These are phyloP conservation scores for Ophion costatus DNA, from an alignment of 2,888 invertebrate genomes.

Conservation along the genomic window DNA sequence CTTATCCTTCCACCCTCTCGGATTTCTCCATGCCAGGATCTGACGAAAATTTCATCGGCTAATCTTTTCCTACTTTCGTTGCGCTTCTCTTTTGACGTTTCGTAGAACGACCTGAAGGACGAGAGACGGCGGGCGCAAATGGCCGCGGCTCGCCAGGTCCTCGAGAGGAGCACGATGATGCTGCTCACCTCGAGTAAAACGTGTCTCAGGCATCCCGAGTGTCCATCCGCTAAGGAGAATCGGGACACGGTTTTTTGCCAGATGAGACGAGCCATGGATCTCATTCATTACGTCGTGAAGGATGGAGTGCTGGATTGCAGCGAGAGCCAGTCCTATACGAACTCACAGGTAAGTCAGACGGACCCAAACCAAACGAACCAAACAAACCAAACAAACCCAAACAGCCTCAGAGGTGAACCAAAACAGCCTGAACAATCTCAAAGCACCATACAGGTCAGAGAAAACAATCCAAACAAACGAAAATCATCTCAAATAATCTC, in stretches of 20 bases:
- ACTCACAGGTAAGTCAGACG: slow-evolving; percentile 80
- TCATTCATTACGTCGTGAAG: slow-evolving; percentile 98
- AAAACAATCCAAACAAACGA: no score
- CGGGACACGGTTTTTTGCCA: slow-evolving; percentile 99
- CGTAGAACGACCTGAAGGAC: slow-evolving; percentile 93
- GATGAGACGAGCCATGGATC: slow-evolving; percentile 98
- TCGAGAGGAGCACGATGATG: slow-evolving; percentile 98
- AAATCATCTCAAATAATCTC: neutral
- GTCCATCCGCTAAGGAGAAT: slow-evolving; percentile 96
- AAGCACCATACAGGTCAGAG: no score
- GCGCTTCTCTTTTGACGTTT: neutral
- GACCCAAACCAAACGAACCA: neutral
- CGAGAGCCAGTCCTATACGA: slow-evolving; percentile 82
- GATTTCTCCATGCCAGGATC: no score
- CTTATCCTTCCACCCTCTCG: no score
- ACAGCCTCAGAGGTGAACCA: no score
- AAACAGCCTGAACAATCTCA: no score
- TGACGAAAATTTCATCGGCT: neutral
- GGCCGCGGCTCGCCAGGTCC: slow-evolving; percentile 96
- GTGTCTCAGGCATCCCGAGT: slow-evolving; percentile 97
- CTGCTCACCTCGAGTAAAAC: slow-evolving; percentile 98
- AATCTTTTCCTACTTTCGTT: neutral
- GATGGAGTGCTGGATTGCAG: slow-evolving; percentile 93
- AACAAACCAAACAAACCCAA: no score
- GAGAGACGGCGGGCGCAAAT: slow-evolving; percentile 98